These are phyloP conservation scores for Dromiciops gliroides DNA, from an alignment of 2,113 vertebrate species.

Conservation along the genomic window DNA sequence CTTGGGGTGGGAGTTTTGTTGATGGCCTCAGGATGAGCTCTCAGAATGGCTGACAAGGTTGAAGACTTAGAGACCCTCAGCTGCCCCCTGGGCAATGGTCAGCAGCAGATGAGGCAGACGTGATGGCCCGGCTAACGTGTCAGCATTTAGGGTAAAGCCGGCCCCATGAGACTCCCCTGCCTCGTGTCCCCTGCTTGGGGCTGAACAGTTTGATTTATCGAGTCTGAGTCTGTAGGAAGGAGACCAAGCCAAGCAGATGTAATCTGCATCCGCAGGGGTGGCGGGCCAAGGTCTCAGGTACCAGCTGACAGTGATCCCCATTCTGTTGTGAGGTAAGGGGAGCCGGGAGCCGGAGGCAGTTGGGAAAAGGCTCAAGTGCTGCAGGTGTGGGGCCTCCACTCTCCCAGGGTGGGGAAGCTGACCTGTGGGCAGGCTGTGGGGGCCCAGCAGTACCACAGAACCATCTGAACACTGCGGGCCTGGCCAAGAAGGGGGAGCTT, in stretches of 20 bases:
- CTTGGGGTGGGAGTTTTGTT: no score
- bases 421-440: no score
- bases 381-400: neutral
- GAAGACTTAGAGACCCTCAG: neutral
- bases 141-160: neutral
- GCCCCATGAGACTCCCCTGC: neutral
- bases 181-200: accelerated
- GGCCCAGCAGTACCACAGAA: no score
- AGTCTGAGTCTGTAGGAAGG: neutral
- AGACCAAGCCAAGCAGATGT: no score
- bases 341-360: no score
- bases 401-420: neutral
- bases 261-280: accelerated
- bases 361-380: no score
- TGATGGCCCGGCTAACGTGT: neutral
- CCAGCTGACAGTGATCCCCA: neutral
- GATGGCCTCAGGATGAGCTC: neutral
- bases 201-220: accelerated
- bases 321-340: neutral
- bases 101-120: no score
- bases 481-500: no score
- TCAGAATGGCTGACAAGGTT: neutral
- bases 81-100: neutral
- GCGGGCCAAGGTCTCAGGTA: accelerated
- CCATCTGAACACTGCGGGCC: no score